Evolutionary conservation across 53 echinoderm and acorn worm genomes (phyloP).

Genomic region (Echinarachnius parma): DNA sequence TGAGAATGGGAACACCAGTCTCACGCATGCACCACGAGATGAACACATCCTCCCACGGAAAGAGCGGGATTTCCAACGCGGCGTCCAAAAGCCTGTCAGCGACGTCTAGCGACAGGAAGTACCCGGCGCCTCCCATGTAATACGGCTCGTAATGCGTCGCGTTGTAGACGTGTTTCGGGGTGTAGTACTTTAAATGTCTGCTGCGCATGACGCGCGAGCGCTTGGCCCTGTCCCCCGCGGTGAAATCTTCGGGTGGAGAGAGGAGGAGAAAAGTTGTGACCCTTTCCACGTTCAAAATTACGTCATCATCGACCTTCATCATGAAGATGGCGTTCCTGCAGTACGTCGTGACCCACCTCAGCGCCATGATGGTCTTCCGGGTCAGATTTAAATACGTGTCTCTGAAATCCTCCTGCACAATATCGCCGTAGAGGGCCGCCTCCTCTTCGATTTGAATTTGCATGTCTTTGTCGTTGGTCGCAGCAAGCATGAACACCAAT

Average conservation of each 20-base stretch:
- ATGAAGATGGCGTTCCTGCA: constrained; percentile 62
- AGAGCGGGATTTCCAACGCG: constrained; percentile 36
- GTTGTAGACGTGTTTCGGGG: constrained; percentile 50
- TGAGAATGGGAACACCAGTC: constrained; percentile 1
- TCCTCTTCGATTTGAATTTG: constrained; percentile 46
- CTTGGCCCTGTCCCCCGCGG: constrained; percentile 43
- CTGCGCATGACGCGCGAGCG: constrained; percentile 40
- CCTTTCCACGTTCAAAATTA: constrained; percentile 54
- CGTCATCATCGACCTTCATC: constrained; percentile 70
- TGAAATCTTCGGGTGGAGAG: constrained; percentile 21
- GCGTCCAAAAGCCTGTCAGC: constrained; percentile 49
- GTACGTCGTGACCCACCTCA: constrained; percentile 57
- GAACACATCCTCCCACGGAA: constrained; percentile 75
- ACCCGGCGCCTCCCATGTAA: constrained; percentile 56
- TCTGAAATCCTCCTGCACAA: constrained; percentile 62
- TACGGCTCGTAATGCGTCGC: constrained; percentile 46
- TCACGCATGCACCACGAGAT: constrained; percentile 44
- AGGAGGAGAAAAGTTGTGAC: constrained; percentile 36
- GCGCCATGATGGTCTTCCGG: constrained; percentile 62
- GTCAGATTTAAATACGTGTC: constrained; percentile 73
- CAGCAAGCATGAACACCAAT: constrained; percentile 19
- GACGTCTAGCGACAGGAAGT: constrained; percentile 65
- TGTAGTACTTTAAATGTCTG: constrained; percentile 56
- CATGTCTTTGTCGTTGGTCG: constrained; percentile 5
- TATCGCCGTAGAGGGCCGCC: constrained; percentile 45